Percentiles rank a stretch among this genome's conserved stretches.
Conservation (phyloP, 2,113 vertebrate genomes). For the Tamias sibiricus region DNA sequence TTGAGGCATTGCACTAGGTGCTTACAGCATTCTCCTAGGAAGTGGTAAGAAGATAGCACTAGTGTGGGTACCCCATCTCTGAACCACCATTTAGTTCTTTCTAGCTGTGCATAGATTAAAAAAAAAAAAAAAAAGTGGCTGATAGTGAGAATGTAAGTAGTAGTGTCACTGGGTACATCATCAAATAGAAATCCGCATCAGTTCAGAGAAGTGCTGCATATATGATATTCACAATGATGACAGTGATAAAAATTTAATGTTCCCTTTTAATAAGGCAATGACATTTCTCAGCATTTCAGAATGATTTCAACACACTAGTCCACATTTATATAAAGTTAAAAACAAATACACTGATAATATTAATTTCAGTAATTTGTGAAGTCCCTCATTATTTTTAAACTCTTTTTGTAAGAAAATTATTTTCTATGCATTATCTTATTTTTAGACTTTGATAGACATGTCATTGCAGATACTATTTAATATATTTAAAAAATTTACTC, state of each 20-base stretch:
- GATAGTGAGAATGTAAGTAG: too few species aligned
- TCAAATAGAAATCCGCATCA: background rate
- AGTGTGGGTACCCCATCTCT: background rate
- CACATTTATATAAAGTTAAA: background rate
- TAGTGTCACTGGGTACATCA: background rate
- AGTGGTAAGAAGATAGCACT: background rate
- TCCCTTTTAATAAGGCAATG: background rate
- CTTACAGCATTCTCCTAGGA: background rate
- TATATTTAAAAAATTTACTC: background rate
- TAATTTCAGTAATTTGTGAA: background rate
- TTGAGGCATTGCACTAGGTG: background rate
- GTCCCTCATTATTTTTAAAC: background rate
- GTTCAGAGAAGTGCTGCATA: background rate
- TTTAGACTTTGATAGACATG: background rate
- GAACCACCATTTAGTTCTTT: background rate
- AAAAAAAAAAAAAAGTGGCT: background rate
- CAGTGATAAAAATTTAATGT: background rate
- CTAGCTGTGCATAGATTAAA: background rate
- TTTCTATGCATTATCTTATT: background rate
- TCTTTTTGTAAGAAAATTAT: slow-evolving; percentile 7
- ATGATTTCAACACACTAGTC: background rate
- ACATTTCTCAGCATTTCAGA: slow-evolving; percentile 2
- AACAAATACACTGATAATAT: background rate
- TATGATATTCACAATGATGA: background rate
- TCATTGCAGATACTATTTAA: background rate